These are phyloP conservation scores for Trachurus trachurus DNA, from an alignment of 2,797 vertebrate genomes.

Conservation along the genomic window DNA sequence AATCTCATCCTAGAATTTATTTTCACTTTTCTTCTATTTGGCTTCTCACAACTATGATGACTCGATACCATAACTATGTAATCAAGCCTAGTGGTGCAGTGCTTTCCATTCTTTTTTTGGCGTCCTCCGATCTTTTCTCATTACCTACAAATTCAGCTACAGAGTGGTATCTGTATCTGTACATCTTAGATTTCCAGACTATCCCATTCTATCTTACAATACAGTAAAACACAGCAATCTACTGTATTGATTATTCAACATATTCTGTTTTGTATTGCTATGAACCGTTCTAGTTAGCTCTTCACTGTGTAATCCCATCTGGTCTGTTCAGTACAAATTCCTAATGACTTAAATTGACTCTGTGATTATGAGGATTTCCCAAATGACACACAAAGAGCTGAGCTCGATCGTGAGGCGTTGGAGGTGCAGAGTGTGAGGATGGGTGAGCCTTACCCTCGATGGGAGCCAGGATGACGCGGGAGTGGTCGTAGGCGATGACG, in stretches of 20 bases:
- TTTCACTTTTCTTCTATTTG: conserved; percentile 30
- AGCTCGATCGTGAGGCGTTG: conserved; percentile 25
- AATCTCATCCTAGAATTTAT: conserved; percentile 25
- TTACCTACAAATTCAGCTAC: not conserved
- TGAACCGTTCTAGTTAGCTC: conserved; percentile 5
- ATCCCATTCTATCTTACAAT: not conserved
- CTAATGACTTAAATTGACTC: conserved; percentile 21
- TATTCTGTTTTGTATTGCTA: conserved; percentile 3
- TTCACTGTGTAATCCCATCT: conserved; percentile 13
- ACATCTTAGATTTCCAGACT: not conserved
- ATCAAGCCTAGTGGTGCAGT: not conserved
- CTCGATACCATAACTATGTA: not conserved
- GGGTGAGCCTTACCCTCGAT: conserved; percentile 90
- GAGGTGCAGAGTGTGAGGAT: not conserved
- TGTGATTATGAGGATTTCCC: conserved; percentile 44
- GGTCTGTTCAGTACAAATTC: conserved; percentile 26
- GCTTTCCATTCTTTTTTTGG: not conserved
- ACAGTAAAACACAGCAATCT: not conserved
- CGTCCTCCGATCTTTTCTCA: not conserved
- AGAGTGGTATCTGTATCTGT: not conserved
- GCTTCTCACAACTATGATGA: not conserved
- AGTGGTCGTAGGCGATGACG: conserved; percentile 98
- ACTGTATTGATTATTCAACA: not conserved
- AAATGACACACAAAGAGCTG: conserved; percentile 27
- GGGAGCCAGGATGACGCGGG: conserved; percentile 95